A percentile compares a stretch with the other conserved stretches of the same genome.
These are phyloP conservation scores for Synergus japonicus DNA, from an alignment of 2,888 invertebrate species.

Conservation along the genomic window DNA sequence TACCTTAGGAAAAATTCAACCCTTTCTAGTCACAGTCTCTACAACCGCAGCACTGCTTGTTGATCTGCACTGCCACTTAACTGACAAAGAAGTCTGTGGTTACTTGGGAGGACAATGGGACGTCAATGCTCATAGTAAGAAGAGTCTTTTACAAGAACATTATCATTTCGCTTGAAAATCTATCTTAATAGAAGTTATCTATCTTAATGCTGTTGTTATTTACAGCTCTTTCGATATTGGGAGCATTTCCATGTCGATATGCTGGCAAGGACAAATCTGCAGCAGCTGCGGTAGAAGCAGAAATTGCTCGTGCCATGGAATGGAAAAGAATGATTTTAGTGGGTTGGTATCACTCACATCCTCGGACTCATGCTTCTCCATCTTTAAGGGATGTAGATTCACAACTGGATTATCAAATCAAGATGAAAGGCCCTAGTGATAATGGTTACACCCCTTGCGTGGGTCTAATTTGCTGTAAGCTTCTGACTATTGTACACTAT, in stretches of 20 bases:
- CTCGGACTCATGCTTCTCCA: slow-evolving; percentile 91
- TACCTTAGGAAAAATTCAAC: slow-evolving; percentile 93
- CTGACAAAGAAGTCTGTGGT: slow-evolving; percentile 96
- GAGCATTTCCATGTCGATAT: slow-evolving; percentile 92
- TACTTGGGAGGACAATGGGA: slow-evolving; percentile 98
- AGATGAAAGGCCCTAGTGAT: slow-evolving; percentile 94
- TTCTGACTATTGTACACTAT: background rate
- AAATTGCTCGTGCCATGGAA: slow-evolving; percentile 91
- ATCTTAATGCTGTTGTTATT: no score
- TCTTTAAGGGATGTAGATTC: slow-evolving; percentile 93
- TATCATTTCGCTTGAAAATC: no score
- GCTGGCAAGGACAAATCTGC: slow-evolving; percentile 89
- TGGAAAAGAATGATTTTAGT: slow-evolving; percentile 89
- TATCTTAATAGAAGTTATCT: no score
- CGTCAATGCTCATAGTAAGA: slow-evolving; percentile 93
- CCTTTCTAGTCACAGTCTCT: slow-evolving; percentile 91
- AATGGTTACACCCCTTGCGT: slow-evolving; percentile 96
- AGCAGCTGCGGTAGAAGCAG: slow-evolving; percentile 87
- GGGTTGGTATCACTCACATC: slow-evolving; percentile 98
- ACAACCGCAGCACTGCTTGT: slow-evolving; percentile 92
- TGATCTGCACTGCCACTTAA: slow-evolving; percentile 96
- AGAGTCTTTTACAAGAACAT: slow-evolving; percentile 13
- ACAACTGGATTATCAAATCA: slow-evolving; percentile 96
- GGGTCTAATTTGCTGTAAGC: slow-evolving; percentile 94
- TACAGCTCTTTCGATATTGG: slow-evolving; percentile 90